Percentiles rank a stretch among this genome's conserved stretches.
Evolutionary conservation across 2,113 vertebrate genomes (phyloP).

Genomic region (Irena cyanogastra): DNA sequence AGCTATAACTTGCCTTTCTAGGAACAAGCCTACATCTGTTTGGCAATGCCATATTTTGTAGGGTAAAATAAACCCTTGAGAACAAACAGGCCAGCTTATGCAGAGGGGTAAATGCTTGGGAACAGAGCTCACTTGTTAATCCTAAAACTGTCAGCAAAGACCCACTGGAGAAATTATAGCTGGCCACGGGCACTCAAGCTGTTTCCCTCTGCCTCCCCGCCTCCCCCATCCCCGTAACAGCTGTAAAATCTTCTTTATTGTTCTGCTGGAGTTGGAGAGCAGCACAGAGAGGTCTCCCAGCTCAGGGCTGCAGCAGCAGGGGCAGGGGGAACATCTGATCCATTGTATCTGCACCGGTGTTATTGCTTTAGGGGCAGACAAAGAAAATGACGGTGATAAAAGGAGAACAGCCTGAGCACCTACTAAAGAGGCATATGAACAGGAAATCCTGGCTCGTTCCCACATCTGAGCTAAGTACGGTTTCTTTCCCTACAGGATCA

Average conservation of each 20-base stretch:
- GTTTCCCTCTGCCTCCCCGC: neutral
- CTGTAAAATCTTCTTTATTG: conserved; percentile 61
- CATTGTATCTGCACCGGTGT: neutral
- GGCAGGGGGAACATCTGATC: conserved; percentile 23
- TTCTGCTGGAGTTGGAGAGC: conserved; percentile 14
- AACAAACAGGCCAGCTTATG: conserved; percentile 65
- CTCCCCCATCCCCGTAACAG: conserved; percentile 41
- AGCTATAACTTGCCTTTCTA: conserved; percentile 64
- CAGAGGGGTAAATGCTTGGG: conserved; percentile 46
- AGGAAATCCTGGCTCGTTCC: conserved; percentile 43
- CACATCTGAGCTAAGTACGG: neutral
- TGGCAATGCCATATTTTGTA: conserved; percentile 70
- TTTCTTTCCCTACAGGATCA: conserved; percentile 34
- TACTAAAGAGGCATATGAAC: conserved; percentile 35
- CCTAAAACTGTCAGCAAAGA: conserved; percentile 55
- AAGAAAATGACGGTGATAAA: conserved; percentile 9
- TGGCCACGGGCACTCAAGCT: conserved; percentile 54
- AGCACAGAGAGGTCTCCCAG: neutral
- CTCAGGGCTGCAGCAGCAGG: neutral
- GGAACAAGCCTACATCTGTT: conserved; percentile 76
- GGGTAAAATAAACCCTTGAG: conserved; percentile 73
- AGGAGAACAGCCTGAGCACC: neutral
- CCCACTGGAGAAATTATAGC: conserved; percentile 63
- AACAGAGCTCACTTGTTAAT: conserved; percentile 66
- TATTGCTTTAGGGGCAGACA: conserved; percentile 19